phyloP scores from a whole-genome alignment of 2,113 vertebrate genomes.

The Hyperopisus bebe region DNA sequence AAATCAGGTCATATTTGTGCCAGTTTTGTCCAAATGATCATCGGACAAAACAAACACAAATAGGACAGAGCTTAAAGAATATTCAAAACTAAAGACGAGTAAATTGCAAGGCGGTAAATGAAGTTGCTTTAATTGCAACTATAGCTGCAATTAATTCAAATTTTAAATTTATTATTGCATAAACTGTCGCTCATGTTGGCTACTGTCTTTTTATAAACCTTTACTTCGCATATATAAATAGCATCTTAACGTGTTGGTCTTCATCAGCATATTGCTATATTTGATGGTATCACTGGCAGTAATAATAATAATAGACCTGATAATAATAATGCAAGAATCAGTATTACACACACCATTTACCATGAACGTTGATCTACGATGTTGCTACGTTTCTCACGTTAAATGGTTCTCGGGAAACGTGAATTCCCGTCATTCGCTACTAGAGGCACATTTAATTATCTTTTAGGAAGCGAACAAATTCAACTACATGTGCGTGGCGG shows the following conservation, averaged over 20 bases:
- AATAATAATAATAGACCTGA: not conserved
- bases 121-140: not conserved
- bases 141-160: not conserved
- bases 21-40: not conserved
- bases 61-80: not conserved
- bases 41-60: not conserved
- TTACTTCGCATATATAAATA: not conserved
- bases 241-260: not conserved
- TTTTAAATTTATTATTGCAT: not conserved
- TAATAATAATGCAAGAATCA: not conserved
- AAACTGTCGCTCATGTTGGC: not conserved
- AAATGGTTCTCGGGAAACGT: not conserved
- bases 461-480: not conserved
- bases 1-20: not conserved
- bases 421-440: not conserved
- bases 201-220: not conserved
- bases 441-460: not conserved
- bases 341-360: not conserved
- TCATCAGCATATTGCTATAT: not conserved
- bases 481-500: not conserved
- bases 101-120: not conserved
- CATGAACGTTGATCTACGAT: not conserved
- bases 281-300: not conserved
- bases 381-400: not conserved
- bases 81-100: not conserved